Conservation (phyloP, 2,888 invertebrate genomes). For the Acanthosoma haemorrhoidale region DNA sequence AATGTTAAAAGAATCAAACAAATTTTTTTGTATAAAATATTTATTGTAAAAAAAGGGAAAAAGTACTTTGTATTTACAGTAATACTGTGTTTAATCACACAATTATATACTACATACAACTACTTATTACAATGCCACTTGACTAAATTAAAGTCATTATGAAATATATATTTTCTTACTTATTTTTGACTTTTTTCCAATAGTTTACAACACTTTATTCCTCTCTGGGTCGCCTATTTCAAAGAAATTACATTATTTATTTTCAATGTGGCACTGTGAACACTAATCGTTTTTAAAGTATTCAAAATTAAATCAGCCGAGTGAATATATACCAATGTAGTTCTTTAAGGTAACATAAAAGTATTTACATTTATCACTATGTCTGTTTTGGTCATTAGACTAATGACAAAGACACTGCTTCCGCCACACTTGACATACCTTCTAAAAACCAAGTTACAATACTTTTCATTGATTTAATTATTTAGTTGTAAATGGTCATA, state of each 20-base stretch:
- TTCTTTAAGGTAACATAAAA: not conserved
- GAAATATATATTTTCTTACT: not conserved
- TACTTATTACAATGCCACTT: not conserved
- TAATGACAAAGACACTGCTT: not conserved
- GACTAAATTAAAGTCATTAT: not conserved
- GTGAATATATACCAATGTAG: not conserved
- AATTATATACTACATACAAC: not conserved
- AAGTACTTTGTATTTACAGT: not conserved
- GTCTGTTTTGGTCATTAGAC: too few relatives aligned
- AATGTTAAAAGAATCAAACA: not conserved
- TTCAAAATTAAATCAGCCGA: not conserved
- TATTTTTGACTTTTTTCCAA: not conserved
- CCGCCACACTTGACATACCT: not conserved
- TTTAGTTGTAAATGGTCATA: not conserved
- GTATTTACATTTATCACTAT: not conserved
- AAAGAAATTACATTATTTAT: not conserved
- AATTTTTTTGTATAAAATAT: not conserved
- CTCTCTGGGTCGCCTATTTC: not conserved
- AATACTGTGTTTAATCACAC: not conserved
- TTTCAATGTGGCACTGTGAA: not conserved
- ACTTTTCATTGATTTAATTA: not conserved
- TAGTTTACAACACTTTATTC: not conserved
- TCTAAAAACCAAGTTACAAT: not conserved
- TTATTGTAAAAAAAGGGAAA: slow-evolving; percentile 2
- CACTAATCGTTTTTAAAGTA: not conserved